Evolutionary conservation across 30 jellyfish, hydroid and myxozoan genomes (phyloP).

Genomic region (Morbakka virulenta): DNA sequence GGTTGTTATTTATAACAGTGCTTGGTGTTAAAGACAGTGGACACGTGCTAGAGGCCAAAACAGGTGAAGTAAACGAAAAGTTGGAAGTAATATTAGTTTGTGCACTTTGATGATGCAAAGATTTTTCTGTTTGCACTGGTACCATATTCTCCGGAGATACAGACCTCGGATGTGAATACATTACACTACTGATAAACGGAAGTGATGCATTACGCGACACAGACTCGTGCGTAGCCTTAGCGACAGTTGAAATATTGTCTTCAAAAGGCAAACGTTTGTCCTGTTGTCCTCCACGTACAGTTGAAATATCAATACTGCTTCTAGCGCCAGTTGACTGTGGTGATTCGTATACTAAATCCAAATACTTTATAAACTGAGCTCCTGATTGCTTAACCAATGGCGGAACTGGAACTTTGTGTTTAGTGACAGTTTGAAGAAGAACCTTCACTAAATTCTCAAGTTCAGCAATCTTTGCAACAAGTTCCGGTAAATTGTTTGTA

Average conservation of each 20-base stretch:
- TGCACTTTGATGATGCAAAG: too few species aligned
- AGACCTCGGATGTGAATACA: background rate
- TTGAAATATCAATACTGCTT: background rate
- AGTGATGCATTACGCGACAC: background rate
- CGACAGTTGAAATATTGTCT: background rate
- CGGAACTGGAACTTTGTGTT: constrained; percentile 54
- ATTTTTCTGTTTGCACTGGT: too few species aligned
- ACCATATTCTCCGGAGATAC: too few species aligned
- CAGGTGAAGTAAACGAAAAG: too few species aligned
- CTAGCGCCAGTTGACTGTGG: background rate
- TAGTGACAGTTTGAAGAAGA: constrained; percentile 18
- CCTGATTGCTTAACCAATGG: background rate
- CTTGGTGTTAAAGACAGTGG: too few species aligned
- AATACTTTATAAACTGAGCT: too few species aligned
- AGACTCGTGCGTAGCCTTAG: background rate
- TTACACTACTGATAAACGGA: background rate
- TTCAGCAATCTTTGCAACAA: constrained; percentile 45
- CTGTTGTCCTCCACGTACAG: background rate
- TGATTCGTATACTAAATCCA: background rate
- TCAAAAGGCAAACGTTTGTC: background rate
- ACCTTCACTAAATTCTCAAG: constrained; percentile 50
- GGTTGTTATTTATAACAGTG: too few species aligned
- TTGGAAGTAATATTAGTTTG: too few species aligned
- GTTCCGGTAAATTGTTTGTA: constrained; percentile 27
- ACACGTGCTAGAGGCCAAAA: too few species aligned